A percentile compares a stretch with the other conserved stretches of the same genome.
These are phyloP conservation scores for Chloropsis cyanopogon DNA, from an alignment of 2,113 vertebrate species.

Conservation along the genomic window DNA sequence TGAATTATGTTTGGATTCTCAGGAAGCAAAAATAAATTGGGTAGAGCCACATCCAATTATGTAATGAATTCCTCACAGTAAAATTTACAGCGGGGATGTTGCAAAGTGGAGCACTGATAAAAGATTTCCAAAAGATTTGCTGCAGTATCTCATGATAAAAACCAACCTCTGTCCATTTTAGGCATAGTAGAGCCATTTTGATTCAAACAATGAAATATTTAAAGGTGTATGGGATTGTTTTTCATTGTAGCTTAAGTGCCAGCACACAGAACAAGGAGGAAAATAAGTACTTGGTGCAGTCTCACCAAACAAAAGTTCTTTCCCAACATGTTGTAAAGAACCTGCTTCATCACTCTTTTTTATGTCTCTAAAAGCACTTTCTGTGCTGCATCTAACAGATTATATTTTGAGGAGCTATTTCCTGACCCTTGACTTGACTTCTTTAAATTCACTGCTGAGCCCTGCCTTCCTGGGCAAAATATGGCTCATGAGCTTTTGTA, in stretches of 20 bases:
- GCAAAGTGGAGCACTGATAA: conserved; percentile 5
- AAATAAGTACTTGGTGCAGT: neutral
- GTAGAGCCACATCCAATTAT: conserved; percentile 48
- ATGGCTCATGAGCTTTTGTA: neutral
- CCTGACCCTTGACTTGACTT: neutral
- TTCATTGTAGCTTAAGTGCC: neutral
- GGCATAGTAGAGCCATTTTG: conserved; percentile 19
- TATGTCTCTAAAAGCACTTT: conserved; percentile 13
- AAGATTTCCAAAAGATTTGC: conserved; percentile 29
- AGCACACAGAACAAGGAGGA: neutral
- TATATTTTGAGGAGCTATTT: neutral
- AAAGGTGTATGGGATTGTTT: neutral
- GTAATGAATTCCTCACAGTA: conserved; percentile 44
- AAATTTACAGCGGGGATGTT: neutral
- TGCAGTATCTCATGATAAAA: neutral
- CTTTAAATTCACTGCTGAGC: neutral
- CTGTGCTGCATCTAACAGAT: neutral
- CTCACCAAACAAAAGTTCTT: neutral
- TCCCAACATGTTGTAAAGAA: neutral
- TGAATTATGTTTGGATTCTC: conserved; percentile 39
- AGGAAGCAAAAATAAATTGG: conserved; percentile 48
- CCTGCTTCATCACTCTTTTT: neutral
- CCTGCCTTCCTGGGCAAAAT: neutral
- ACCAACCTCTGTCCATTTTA: conserved; percentile 6
- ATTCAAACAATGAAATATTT: conserved; percentile 12